These are phyloP conservation scores for Crocuta crocuta DNA, from an alignment of 2,113 vertebrate genomes.

Conservation along the genomic window DNA sequence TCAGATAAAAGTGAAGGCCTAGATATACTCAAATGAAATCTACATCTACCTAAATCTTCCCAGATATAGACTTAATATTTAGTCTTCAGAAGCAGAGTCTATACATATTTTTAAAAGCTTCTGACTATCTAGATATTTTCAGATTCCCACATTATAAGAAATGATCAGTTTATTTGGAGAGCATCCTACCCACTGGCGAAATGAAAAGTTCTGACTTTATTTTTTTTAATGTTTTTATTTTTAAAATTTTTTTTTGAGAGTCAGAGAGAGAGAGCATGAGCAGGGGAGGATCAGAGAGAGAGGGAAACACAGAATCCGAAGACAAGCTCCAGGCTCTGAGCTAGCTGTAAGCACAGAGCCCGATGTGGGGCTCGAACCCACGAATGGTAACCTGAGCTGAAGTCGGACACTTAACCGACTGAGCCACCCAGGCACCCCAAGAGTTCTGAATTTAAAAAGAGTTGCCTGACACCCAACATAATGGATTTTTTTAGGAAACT, in stretches of 20 bases:
- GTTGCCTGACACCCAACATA: not conserved
- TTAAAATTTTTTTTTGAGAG: no score
- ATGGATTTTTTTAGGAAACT: not conserved
- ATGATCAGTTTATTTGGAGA: conserved; percentile 2
- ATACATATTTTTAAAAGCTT: not conserved
- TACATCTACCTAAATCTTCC: not conserved
- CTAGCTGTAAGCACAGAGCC: no score
- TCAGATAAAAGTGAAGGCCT: not conserved
- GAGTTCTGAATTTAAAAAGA: not conserved
- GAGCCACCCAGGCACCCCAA: no score
- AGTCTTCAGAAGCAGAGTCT: not conserved
- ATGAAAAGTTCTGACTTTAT: conserved; percentile 33
- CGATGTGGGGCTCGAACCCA: no score
- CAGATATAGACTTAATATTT: not conserved
- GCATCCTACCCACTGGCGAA: not conserved
- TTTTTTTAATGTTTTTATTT: no score
- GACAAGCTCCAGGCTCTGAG: no score
- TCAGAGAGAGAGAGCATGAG: no score
- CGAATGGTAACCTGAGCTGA: no score
- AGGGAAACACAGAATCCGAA: no score
- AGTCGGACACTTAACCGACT: no score
- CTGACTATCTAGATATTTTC: conserved; percentile 17
- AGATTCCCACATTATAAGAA: not conserved
- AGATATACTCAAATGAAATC: conserved; percentile 20
- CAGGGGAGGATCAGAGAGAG: no score